Conservation (phyloP, 2,113 vertebrate species). For the Acanthisitta chloris region DNA sequence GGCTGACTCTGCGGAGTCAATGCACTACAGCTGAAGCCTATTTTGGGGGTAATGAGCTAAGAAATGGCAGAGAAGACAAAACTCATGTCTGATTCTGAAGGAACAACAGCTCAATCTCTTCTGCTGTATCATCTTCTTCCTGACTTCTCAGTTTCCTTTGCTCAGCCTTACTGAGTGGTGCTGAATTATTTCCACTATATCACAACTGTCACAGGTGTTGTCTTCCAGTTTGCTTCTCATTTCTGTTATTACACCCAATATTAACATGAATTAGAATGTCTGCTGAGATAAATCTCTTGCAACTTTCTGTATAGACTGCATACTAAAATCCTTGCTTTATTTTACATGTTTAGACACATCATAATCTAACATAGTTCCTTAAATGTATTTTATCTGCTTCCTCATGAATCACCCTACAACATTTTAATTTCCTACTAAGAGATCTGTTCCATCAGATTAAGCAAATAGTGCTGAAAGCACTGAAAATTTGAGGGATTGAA, state of each 20-base stretch:
- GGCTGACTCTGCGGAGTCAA: neutral
- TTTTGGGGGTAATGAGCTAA: neutral
- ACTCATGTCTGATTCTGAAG: neutral
- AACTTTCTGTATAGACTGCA: neutral
- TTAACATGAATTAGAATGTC: neutral
- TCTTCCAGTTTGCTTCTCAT: neutral
- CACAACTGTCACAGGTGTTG: neutral
- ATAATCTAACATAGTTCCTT: neutral
- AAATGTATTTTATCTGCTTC: constrained; percentile 14
- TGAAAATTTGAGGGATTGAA: neutral
- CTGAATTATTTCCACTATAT: neutral
- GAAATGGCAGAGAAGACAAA: neutral
- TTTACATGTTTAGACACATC: neutral
- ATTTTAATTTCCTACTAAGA: constrained; percentile 6
- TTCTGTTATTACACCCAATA: neutral
- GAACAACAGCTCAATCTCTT: neutral
- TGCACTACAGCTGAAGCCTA: neutral
- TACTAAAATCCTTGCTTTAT: neutral
- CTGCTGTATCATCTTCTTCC: neutral
- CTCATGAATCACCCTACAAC: neutral
- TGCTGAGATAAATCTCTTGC: neutral
- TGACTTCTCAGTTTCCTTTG: neutral
- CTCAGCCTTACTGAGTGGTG: neutral
- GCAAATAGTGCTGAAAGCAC: neutral
- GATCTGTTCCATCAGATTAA: neutral